phyloP scores from a whole-genome alignment of 1,140 invertebrate species.

The Dolichoris vasculosae region DNA sequence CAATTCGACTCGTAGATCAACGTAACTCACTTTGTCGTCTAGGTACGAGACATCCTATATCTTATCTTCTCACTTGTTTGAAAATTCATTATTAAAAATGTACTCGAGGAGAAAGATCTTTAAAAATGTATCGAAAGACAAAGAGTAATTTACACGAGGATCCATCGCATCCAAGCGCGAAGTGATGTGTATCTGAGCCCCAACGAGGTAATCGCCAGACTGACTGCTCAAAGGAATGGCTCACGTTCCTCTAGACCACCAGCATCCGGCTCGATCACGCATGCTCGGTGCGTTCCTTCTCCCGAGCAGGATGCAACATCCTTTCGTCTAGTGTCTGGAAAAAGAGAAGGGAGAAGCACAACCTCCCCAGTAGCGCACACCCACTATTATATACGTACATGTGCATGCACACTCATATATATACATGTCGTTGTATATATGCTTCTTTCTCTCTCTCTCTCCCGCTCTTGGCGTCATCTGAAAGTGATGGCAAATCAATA shows the following conservation, averaged over 20 bases:
- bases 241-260: neutral
- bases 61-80: neutral
- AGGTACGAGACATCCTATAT: neutral
- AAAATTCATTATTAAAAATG: neutral
- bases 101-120: neutral
- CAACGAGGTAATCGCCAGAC: conserved; percentile 43
- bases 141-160: neutral
- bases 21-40: neutral
- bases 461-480: conserved; percentile 64
- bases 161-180: neutral
- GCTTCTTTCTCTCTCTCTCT: neutral
- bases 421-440: neutral
- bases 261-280: neutral
- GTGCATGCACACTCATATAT: neutral
- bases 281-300: conserved; percentile 11
- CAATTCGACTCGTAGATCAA: neutral
- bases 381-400: conserved; percentile 51
- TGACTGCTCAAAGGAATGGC: conserved; percentile 33
- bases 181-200: conserved; percentile 1
- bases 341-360: conserved; percentile 49
- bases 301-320: neutral
- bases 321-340: neutral
- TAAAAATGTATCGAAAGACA: neutral
- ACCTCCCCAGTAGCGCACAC: conserved; percentile 63
- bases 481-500: conserved; percentile 75